Conservation (phyloP, 2,888 invertebrate genomes). For the Caenorhabditis japonica region DNA sequence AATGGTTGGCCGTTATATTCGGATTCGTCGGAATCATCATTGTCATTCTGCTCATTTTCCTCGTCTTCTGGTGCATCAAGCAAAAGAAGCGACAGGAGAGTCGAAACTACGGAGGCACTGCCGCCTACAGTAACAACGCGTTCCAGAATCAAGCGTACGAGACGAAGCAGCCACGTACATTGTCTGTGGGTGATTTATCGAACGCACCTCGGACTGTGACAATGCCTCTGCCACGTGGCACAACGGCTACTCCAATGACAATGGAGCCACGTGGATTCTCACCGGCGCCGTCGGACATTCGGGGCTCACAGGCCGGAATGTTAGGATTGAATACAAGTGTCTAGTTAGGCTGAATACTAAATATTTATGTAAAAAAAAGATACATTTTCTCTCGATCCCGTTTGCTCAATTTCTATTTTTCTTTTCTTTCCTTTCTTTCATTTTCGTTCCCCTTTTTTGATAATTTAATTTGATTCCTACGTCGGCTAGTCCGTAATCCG, state of each 20-base stretch:
- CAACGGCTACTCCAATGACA: slow-evolving; percentile 43
- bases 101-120: slow-evolving; percentile 34
- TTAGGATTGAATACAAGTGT: slow-evolving; percentile 56
- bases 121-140: slow-evolving; percentile 50
- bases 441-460: background rate
- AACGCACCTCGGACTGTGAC: slow-evolving; percentile 46
- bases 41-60: slow-evolving; percentile 64
- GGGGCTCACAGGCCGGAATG: slow-evolving; percentile 50
- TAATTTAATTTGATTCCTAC: slow-evolving; percentile 11
- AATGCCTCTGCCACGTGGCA: slow-evolving; percentile 37
- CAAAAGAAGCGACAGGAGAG: slow-evolving; percentile 57
- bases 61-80: slow-evolving; percentile 68
- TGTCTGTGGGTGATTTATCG: slow-evolving; percentile 49
- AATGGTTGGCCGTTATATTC: slow-evolving; percentile 74
- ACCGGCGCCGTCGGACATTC: slow-evolving; percentile 45
- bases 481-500: slow-evolving; percentile 46
- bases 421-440: slow-evolving; percentile 8
- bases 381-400: slow-evolving; percentile 21
- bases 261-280: slow-evolving; percentile 53
- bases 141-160: slow-evolving; percentile 53
- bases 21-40: slow-evolving; percentile 63
- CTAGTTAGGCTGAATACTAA: slow-evolving; percentile 15
- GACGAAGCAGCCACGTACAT: slow-evolving; percentile 43
- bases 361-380: slow-evolving; percentile 3
- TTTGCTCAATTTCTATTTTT: slow-evolving; percentile 35